Conservation (phyloP, 2,113 vertebrate genomes). For the Pachyramphus minor region DNA sequence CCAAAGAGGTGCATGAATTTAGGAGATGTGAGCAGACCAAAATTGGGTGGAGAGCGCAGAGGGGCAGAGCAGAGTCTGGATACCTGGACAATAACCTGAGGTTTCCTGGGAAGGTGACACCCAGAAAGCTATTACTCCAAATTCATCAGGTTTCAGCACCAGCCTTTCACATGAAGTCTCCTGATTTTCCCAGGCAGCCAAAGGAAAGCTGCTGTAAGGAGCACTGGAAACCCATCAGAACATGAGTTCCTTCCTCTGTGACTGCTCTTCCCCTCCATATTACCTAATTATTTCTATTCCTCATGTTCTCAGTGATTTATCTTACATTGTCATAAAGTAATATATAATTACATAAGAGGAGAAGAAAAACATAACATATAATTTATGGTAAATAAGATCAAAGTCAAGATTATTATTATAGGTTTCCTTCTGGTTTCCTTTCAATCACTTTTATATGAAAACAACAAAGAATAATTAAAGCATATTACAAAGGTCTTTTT, state of each 20-base stretch:
- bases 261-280: not conserved
- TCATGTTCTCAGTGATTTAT: not conserved
- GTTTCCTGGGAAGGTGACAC: not conserved
- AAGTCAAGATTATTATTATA: slow-evolving; percentile 37
- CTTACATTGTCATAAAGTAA: slow-evolving; percentile 10
- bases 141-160: not conserved
- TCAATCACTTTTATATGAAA: slow-evolving; percentile 49
- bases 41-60: not conserved
- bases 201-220: not conserved
- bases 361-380: slow-evolving; percentile 15
- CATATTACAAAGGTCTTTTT: slow-evolving; percentile 39
- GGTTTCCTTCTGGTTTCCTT: slow-evolving; percentile 31
- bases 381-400: slow-evolving; percentile 48
- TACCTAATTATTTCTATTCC: not conserved
- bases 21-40: not conserved
- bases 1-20: fast-evolving
- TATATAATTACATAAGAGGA: slow-evolving; percentile 11
- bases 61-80: not conserved
- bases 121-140: not conserved
- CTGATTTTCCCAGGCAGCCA: not conserved
- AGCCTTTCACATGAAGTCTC: not conserved
- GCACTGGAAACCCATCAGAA: not conserved
- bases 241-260: not conserved
- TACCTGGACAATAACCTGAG: not conserved
- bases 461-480: slow-evolving; percentile 43